Percentiles rank a stretch among this genome's conserved stretches.
These are phyloP conservation scores for Athetis lepigone DNA, from an alignment of 2,888 invertebrate species.

Conservation along the genomic window DNA sequence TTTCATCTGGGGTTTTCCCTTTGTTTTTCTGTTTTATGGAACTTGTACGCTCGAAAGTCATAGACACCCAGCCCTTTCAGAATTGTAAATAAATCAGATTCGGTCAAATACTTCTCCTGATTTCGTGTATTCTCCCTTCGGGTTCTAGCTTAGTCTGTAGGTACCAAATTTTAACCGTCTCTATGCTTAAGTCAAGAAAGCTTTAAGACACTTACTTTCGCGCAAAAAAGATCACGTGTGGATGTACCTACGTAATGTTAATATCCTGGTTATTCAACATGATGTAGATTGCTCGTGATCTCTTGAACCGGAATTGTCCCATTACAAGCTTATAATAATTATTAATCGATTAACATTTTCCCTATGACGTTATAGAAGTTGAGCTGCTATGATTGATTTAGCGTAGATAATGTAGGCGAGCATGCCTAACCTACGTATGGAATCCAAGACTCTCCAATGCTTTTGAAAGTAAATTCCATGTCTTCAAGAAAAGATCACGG, in stretches of 20 bases:
- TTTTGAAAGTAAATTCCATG: background rate
- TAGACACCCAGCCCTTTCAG: background rate
- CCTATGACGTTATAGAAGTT: background rate
- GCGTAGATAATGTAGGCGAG: background rate
- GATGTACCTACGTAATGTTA: background rate
- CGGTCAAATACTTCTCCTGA: too few relatives aligned
- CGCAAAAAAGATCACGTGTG: too few relatives aligned
- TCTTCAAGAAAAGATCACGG: background rate
- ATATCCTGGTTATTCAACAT: background rate
- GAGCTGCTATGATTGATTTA: background rate
- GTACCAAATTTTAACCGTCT: too few relatives aligned
- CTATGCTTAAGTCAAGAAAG: too few relatives aligned
- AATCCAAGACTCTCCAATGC: background rate
- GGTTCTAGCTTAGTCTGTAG: too few relatives aligned
- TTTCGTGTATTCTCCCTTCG: too few relatives aligned
- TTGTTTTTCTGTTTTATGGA: slow-evolving; percentile 20
- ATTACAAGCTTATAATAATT: background rate
- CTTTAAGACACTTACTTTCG: too few relatives aligned
- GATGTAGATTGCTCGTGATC: background rate
- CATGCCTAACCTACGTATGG: too few relatives aligned
- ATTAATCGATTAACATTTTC: slow-evolving; percentile 1
- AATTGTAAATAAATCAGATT: too few relatives aligned
- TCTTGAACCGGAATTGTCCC: slow-evolving; percentile 16
- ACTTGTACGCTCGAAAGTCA: background rate
- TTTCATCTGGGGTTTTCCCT: slow-evolving; percentile 16